phyloP scores from a whole-genome alignment of 2,888 invertebrate genomes.

The Leucozona laternaria region DNA sequence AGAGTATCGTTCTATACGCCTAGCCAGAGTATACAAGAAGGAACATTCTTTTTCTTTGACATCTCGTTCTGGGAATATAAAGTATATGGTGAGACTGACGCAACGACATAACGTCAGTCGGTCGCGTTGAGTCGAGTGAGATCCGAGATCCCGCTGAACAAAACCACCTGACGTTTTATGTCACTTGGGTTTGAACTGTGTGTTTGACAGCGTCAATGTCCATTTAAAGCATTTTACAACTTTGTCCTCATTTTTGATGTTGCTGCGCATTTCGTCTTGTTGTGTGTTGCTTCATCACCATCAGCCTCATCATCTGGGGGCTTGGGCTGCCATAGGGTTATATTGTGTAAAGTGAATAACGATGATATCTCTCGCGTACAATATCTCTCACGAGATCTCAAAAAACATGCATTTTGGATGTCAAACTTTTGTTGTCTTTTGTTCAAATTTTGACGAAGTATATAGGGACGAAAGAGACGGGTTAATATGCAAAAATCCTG shows the following conservation, averaged over 20 bases:
- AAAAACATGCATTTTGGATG: slow-evolving; percentile 58
- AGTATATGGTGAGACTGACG: slow-evolving; percentile 34
- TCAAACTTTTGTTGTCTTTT: slow-evolving; percentile 64
- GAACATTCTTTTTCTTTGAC: slow-evolving; percentile 43
- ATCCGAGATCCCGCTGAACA: slow-evolving; percentile 49
- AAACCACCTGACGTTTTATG: slow-evolving; percentile 82
- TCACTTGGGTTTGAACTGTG: slow-evolving; percentile 78
- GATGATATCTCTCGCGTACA: slow-evolving; percentile 14
- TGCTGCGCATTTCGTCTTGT: slow-evolving; percentile 33
- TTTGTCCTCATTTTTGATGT: slow-evolving; percentile 81
- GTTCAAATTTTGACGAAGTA: slow-evolving; percentile 47
- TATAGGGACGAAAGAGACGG: neutral
- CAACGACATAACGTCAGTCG: slow-evolving; percentile 6
- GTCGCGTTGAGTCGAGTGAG: slow-evolving; percentile 39
- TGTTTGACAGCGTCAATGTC: slow-evolving; percentile 83
- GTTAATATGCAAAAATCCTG: slow-evolving; percentile 67
- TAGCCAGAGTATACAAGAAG: slow-evolving; percentile 30
- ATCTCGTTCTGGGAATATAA: slow-evolving; percentile 54
- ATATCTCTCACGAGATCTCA: slow-evolving; percentile 42
- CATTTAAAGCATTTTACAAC: slow-evolving; percentile 83
- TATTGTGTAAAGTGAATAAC: slow-evolving; percentile 37
- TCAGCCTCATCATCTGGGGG: neutral
- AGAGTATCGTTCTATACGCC: slow-evolving; percentile 63
- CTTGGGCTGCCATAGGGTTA: neutral
- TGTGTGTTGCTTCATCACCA: slow-evolving; percentile 24